A percentile compares a stretch with the other conserved stretches of the same genome.
These are phyloP conservation scores for Centropus unirufus DNA, from an alignment of 2,113 vertebrate species.

Conservation along the genomic window DNA sequence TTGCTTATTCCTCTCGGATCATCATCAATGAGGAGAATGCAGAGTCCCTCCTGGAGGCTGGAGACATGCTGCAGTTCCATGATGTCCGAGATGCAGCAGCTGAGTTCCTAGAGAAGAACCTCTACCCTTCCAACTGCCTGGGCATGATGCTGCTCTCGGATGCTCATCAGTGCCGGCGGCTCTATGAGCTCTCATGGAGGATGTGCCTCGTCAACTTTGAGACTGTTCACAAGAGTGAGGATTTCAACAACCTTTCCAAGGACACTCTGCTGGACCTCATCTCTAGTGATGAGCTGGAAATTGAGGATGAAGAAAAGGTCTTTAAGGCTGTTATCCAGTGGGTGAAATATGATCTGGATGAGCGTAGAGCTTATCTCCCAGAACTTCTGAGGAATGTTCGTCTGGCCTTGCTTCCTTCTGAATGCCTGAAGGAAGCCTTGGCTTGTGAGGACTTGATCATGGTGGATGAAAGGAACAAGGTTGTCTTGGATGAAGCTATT, in stretches of 20 bases:
- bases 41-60: conserved; percentile 91
- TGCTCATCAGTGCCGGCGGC: conserved; percentile 91
- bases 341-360: conserved; percentile 85
- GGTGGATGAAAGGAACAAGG: conserved; percentile 84
- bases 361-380: conserved; percentile 82
- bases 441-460: conserved; percentile 87
- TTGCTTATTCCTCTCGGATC: conserved; percentile 91
- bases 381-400: conserved; percentile 87
- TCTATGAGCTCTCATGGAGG: conserved; percentile 91
- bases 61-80: conserved; percentile 95
- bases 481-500: conserved; percentile 90
- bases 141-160: conserved; percentile 94
- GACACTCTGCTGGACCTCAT: conserved; percentile 90
- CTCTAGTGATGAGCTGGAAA: conserved; percentile 93
- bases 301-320: conserved; percentile 91
- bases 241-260: conserved; percentile 90
- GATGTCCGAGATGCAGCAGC: conserved; percentile 91
- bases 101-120: conserved; percentile 93
- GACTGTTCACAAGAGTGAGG: conserved; percentile 85
- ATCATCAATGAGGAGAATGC: conserved; percentile 95
- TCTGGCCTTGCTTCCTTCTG: conserved; percentile 88
- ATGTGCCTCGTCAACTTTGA: conserved; percentile 95
- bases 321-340: conserved; percentile 90
- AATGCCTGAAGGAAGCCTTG: conserved; percentile 88
- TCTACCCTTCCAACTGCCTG: conserved; percentile 91